Percentiles rank a stretch among this genome's conserved stretches.
These are phyloP conservation scores for Alviniconcha marisindica DNA, from an alignment of 1,140 invertebrate species.

Conservation along the genomic window DNA sequence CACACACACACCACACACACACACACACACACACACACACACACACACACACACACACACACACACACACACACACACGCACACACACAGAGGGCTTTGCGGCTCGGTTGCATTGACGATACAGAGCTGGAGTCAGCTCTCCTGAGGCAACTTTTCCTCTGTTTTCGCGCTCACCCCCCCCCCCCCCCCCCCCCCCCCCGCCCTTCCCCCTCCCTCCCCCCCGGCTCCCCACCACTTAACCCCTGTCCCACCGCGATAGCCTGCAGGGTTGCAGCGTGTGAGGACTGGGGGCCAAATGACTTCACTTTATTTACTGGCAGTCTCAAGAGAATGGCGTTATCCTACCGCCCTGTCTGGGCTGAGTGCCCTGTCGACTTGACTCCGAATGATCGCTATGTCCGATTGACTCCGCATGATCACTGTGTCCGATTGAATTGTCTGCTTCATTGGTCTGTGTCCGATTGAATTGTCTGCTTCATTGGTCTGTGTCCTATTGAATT, in stretches of 20 bases:
- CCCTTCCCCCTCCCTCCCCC: not conserved
- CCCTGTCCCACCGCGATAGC: not conserved
- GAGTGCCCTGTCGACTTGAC: too few relatives aligned
- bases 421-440: too few relatives aligned
- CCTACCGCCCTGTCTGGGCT: too few relatives aligned
- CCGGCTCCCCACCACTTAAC: not conserved
- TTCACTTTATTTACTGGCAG: too few relatives aligned
- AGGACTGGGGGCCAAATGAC: too few relatives aligned
- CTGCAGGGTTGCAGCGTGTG: too few relatives aligned
- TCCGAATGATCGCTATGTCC: too few relatives aligned
- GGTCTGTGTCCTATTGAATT: too few relatives aligned
- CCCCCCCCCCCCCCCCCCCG: not conserved
- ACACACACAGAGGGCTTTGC: not conserved
- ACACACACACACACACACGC: slow-evolving; percentile 4
- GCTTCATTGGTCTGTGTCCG: too few relatives aligned
- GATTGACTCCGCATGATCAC: too few relatives aligned
- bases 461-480: too few relatives aligned
- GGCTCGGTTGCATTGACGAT: not conserved
- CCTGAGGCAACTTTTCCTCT: not conserved
- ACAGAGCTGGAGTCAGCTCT: not conserved
- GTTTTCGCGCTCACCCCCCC: not conserved
- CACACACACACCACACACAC: not conserved
- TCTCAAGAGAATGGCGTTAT: too few relatives aligned
- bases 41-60: not conserved
- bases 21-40: slow-evolving; percentile 4